Conservation (phyloP, 2,888 invertebrate genomes). For the Calephelis perditalis region DNA sequence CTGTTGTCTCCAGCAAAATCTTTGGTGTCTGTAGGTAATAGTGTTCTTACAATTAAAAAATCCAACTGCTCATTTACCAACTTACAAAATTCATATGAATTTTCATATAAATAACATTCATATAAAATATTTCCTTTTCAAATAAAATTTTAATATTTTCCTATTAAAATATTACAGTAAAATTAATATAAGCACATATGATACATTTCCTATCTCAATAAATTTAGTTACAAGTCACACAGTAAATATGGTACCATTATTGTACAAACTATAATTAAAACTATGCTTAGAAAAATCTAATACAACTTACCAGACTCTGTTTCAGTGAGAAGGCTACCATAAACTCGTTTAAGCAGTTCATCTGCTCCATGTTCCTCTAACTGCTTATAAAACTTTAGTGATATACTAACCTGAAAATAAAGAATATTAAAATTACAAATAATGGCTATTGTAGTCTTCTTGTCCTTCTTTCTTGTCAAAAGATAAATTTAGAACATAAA, state of each 20-base stretch:
- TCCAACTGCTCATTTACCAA: too few relatives aligned
- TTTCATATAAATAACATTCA: too few relatives aligned
- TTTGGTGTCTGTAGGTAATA: too few relatives aligned
- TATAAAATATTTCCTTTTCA: too few relatives aligned
- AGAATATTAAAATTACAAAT: neutral
- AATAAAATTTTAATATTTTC: too few relatives aligned
- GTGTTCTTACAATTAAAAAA: too few relatives aligned
- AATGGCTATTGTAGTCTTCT: neutral
- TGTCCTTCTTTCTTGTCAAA: slow-evolving; percentile 8
- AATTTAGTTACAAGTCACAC: neutral
- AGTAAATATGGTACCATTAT: neutral
- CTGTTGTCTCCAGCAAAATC: too few relatives aligned
- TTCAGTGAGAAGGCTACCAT: slow-evolving; percentile 88
- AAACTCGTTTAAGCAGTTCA: slow-evolving; percentile 95
- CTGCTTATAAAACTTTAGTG: slow-evolving; percentile 98
- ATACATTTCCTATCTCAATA: too few relatives aligned
- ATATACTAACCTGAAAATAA: slow-evolving; percentile 91
- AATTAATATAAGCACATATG: too few relatives aligned
- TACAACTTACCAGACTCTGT: slow-evolving; percentile 88
- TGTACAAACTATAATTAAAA: too few relatives aligned
- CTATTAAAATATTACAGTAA: too few relatives aligned
- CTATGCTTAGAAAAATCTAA: neutral
- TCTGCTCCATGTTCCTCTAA: slow-evolving; percentile 99
- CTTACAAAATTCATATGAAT: too few relatives aligned
- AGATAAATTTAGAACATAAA: slow-evolving; percentile 1